Base-by-base conservation (phyloP, 2,888 invertebrate species). In the Cerastoderma edule region DNA sequence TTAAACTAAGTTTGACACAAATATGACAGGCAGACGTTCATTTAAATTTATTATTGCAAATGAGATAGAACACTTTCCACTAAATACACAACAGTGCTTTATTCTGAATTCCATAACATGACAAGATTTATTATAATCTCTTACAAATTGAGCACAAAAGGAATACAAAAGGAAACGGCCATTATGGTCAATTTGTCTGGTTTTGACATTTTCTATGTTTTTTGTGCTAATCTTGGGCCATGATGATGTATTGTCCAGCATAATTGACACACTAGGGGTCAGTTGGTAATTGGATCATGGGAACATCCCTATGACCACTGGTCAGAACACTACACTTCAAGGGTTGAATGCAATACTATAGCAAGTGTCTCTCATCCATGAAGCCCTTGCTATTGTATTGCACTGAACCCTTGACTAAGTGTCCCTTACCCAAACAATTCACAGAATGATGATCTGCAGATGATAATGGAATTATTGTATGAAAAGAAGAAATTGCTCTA, bases 91-190 rank as follows among this genome's bases (percentile, higher is more conserved):
- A 27, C 39, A 60, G 60, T 60, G 22, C 2, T 24, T n/a, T 27
- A 16, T 35, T 13, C n/a, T 6, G n/a, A n/a, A 22, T 60, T 60
- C 60, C 27, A 60, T 60, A 60, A 60, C 24, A 60, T 60, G 60
- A 60, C 60, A 60, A 27, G 22, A 39, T 60, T 60, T 60, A 60
- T 60, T 60, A 60, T 60, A 60, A 60, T 60, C 60, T 60, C 30
- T 24, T 39, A 39, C 60, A n/a, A 39, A 2, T 10, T 13, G 4
- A 44, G 39, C 35, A 39, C 22, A 39, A 57, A 57, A 30, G 3
- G 57, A 32, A 32, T 30, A 60, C 24, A 35, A 60, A 1, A 28
- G 39, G 39, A 33, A 32, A 24, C 2, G 39, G 24, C 60, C 60
- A 60, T 60, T 60, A 60, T 39, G 39, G 60, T 60, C 60, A 60